Evolutionary conservation across 2,888 invertebrate species (phyloP).

Genomic region (Heliconius charithonia): DNA sequence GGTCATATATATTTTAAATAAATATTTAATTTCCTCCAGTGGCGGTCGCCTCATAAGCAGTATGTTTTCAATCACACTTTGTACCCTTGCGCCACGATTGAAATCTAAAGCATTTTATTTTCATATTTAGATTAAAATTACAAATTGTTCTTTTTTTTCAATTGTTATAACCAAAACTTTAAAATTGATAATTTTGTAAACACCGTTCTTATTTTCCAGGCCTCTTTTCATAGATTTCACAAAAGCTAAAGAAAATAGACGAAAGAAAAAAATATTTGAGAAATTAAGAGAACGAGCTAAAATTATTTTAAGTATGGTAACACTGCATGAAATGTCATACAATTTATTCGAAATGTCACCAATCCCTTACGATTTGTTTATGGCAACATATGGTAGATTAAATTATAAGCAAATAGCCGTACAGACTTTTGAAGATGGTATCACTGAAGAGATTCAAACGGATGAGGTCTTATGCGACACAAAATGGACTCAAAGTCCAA

Average conservation of each 20-base stretch:
- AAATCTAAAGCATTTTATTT: too few relatives aligned
- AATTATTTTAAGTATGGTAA: slow-evolving; percentile 73
- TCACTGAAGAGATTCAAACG: slow-evolving; percentile 71
- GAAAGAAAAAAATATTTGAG: slow-evolving; percentile 62
- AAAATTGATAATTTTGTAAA: neutral
- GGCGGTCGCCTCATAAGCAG: too few relatives aligned
- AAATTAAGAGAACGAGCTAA: slow-evolving; percentile 67
- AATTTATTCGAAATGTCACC: slow-evolving; percentile 78
- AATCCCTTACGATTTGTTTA: slow-evolving; percentile 76
- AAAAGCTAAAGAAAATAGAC: slow-evolving; percentile 68
- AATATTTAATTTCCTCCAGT: too few relatives aligned
- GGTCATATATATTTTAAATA: too few relatives aligned
- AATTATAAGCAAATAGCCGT: slow-evolving; percentile 72
- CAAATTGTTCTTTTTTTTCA: too few relatives aligned
- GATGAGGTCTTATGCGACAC: slow-evolving; percentile 61
- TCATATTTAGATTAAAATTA: too few relatives aligned
- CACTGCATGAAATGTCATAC: slow-evolving; percentile 75
- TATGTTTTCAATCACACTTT: too few relatives aligned
- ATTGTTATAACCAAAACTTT: too few relatives aligned
- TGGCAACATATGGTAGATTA: slow-evolving; percentile 73
- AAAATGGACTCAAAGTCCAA: slow-evolving; percentile 77
- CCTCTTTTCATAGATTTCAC: slow-evolving; percentile 72
- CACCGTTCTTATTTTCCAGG: slow-evolving; percentile 56
- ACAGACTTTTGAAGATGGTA: slow-evolving; percentile 77
- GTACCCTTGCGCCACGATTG: too few relatives aligned